phyloP scores from a whole-genome alignment of 2,888 invertebrate genomes.

The Eupsilia transversa region DNA sequence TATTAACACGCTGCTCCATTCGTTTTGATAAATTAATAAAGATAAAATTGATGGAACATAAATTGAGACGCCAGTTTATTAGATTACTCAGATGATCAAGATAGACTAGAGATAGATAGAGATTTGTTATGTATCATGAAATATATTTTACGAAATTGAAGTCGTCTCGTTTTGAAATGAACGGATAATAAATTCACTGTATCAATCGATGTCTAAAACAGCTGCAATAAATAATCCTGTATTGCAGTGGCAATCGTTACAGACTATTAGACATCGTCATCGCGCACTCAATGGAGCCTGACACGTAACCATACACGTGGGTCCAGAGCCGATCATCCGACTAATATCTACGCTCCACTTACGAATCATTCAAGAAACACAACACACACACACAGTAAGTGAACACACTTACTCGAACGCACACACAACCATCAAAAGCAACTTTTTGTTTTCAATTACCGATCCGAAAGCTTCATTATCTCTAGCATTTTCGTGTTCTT shows the following conservation, averaged over 20 bases:
- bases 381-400: constrained; percentile 58
- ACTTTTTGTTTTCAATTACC: constrained; percentile 76
- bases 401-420: constrained; percentile 35
- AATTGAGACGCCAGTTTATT: constrained; percentile 51
- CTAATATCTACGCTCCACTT: constrained; percentile 82
- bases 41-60: constrained; percentile 61
- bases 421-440: constrained; percentile 46
- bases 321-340: constrained; percentile 73
- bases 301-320: constrained; percentile 76
- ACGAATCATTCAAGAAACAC: constrained; percentile 82
- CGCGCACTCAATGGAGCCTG: constrained; percentile 80
- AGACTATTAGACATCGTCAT: constrained; percentile 75
- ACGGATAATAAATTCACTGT: constrained; percentile 55
- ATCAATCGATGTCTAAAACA: constrained; percentile 61
- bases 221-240: constrained; percentile 67
- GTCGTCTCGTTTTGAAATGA: constrained; percentile 41
- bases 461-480: constrained; percentile 74
- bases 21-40: constrained; percentile 68
- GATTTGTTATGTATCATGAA: constrained; percentile 6
- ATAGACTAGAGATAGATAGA: no score
- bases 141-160: constrained; percentile 26
- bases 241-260: constrained; percentile 73
- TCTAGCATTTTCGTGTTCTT: constrained; percentile 69
- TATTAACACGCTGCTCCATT: constrained; percentile 67
- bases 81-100: constrained; percentile 37